Evolutionary conservation across 2,888 invertebrate genomes (phyloP).

Genomic region (Sinelater perroti): DNA sequence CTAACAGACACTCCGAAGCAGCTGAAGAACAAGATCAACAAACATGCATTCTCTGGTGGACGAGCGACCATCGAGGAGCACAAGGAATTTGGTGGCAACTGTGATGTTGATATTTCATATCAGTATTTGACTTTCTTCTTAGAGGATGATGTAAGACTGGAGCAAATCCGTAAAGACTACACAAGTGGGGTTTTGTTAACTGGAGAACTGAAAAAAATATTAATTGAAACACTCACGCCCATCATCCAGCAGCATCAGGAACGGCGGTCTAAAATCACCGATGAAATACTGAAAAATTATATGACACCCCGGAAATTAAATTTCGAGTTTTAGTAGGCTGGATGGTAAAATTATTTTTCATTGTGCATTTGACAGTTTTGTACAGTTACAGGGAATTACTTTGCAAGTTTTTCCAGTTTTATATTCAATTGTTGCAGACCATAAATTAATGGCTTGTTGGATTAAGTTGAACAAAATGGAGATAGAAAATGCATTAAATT

Average conservation of each 20-base stretch:
- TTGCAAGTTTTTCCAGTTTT: no score
- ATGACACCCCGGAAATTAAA: conserved; percentile 85
- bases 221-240: conserved; percentile 82
- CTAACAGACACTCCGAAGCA: conserved; percentile 95
- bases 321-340: conserved; percentile 64
- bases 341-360: background rate
- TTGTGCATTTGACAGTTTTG: no score
- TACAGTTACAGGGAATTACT: no score
- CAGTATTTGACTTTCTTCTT: conserved; percentile 95
- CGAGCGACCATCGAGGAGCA: conserved; percentile 94
- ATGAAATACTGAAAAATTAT: conserved; percentile 82
- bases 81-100: conserved; percentile 88
- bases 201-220: conserved; percentile 91
- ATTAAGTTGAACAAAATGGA: no score
- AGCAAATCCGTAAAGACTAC: conserved; percentile 75
- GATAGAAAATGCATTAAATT: no score
- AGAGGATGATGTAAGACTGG: conserved; percentile 89
- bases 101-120: conserved; percentile 93
- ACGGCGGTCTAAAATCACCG: conserved; percentile 80
- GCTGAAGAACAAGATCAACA: conserved; percentile 95
- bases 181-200: conserved; percentile 89
- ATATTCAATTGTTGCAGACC: no score
- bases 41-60: conserved; percentile 98
- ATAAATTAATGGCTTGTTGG: no score
- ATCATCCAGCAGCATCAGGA: conserved; percentile 86